phyloP scores from a whole-genome alignment of 2,888 invertebrate species.

The Cordilura impudica region DNA sequence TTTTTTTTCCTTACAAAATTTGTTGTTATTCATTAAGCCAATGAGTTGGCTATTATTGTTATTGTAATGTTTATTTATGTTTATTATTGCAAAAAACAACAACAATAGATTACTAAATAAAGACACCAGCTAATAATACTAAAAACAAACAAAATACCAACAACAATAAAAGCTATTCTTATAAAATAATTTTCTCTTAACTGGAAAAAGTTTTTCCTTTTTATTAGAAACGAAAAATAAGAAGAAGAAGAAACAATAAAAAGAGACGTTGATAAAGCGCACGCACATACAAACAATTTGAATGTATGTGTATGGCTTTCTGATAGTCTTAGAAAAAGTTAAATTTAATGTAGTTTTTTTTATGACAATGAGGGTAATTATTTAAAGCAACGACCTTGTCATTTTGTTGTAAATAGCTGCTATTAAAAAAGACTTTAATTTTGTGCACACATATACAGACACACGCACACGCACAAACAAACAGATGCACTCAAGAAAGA shows the following conservation, averaged over 20 bases:
- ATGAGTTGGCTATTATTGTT: slow-evolving; percentile 8
- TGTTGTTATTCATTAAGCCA: neutral
- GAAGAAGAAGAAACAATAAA: neutral
- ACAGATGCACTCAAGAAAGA: too few species aligned
- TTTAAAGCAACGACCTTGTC: slow-evolving; percentile 61
- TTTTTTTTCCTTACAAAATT: too few species aligned
- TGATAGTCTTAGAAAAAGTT: slow-evolving; percentile 40
- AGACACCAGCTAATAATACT: neutral
- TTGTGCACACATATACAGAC: neutral
- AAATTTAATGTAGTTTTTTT: slow-evolving; percentile 58
- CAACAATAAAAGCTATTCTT: slow-evolving; percentile 6
- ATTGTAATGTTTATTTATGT: slow-evolving; percentile 20
- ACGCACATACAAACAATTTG: neutral
- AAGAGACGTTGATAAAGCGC: neutral
- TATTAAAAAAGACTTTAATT: slow-evolving; percentile 47
- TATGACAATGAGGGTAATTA: slow-evolving; percentile 62
- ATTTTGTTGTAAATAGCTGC: slow-evolving; percentile 37
- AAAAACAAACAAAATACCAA: neutral
- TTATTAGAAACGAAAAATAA: neutral
- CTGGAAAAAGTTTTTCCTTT: slow-evolving; percentile 6
- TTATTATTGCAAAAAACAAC: slow-evolving; percentile 8
- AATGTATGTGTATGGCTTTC: too few species aligned
- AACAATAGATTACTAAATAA: slow-evolving; percentile 1
- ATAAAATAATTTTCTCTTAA: slow-evolving; percentile 17
- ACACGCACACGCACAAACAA: neutral